Base-by-base conservation (phyloP, 2,797 vertebrate genomes). In the Sphenodon punctatus region DNA sequence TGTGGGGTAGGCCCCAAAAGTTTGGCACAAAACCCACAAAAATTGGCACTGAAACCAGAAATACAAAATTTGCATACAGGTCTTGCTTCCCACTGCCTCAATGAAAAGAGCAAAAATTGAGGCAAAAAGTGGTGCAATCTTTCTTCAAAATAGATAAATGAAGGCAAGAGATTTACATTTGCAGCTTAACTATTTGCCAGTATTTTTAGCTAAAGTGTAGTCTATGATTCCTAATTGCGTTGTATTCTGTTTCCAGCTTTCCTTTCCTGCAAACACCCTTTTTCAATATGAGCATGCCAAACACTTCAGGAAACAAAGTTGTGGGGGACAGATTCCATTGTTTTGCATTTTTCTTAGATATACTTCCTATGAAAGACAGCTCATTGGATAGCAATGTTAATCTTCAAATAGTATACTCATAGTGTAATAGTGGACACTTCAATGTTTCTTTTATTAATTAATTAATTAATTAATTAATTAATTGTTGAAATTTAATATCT, bases 91-190 rank as follows among this genome's bases (percentile, higher is more conserved):
- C n/a, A n/a, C n/a, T n/a, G n/a, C n/a, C n/a, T n/a, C n/a, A n/a
- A n/a, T n/a, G n/a, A n/a, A n/a, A 2, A 76, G 17, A 89, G 83
- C 48, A 81, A 86, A 86, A 86, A 67, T 64, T 4, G 7, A 49
- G 77, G 71, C 64, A 70, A 80, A 34, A 49, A 71, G 30, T 2
- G 43, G 1, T 80, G n/a, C n/a, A n/a, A n/a, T n/a, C n/a, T n/a
- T n/a, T n/a, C n/a, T n/a, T n/a, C n/a, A n/a, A n/a, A n/a, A n/a
- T n/a, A n/a, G n/a, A n/a, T n/a, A n/a, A n/a, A n/a, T n/a, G n/a
- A 7, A 43, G 67, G 77, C 78, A 20, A 25, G 56, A 86, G 78
- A 84, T 88, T 79, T 3, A 0, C 46, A 17, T 82, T 22, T 19
- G 65, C 59, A 82, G 75, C 60, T 77, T 32, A 86, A 77, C 41